Evolutionary conservation across 1,140 invertebrate genomes (phyloP), one percentile per base, ranked within the genome.

Genomic region (Drosophila malerkotliana): DNA sequence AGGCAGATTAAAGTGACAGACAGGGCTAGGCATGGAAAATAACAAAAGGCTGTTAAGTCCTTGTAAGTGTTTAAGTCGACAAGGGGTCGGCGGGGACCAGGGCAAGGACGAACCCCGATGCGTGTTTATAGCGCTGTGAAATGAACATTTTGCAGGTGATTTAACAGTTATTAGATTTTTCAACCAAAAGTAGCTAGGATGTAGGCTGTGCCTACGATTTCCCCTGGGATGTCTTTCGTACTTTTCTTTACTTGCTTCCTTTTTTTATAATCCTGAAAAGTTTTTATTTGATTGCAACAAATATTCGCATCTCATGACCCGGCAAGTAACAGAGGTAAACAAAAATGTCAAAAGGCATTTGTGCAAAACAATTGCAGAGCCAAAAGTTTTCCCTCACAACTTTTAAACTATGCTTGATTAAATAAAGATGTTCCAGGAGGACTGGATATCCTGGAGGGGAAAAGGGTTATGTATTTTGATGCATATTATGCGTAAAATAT

Each of bases 91-190:
- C 34, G 34, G 34, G 4, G 9, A 9, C 41, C 41, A 14, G 41
- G 41, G 30, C 64, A 66, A 61, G 60, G 41, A 62, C 26, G 41
- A 52, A 32, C 47, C 53, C 26, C 54, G 52, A 53, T 77, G 68
- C 72, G 84, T 88, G 83, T 79, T 89, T 88, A 88, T 79, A 49
- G 76, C 76, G 68, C 83, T 88, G 83, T 88, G 83, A 88, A 88
- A 88, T 88, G 79, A 88, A 88, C 84, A 89, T 88, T 88, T 88
- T 88, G 83, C 83, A 88, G 83, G 83, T 88, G 79, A 88, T 88
- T 88, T 88, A 89, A 79, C 83, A 89, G 83, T 88, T 88, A 88
- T 88, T 88, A 88, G 84, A 77, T 82, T 82, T 76, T 63, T 75
- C 60, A 71, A 57, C 66, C 66, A 39, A 69, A 45, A 69, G 68